Evolutionary conservation across 2,888 invertebrate species (phyloP).

Genomic region (Leptinotarsa haldemani): DNA sequence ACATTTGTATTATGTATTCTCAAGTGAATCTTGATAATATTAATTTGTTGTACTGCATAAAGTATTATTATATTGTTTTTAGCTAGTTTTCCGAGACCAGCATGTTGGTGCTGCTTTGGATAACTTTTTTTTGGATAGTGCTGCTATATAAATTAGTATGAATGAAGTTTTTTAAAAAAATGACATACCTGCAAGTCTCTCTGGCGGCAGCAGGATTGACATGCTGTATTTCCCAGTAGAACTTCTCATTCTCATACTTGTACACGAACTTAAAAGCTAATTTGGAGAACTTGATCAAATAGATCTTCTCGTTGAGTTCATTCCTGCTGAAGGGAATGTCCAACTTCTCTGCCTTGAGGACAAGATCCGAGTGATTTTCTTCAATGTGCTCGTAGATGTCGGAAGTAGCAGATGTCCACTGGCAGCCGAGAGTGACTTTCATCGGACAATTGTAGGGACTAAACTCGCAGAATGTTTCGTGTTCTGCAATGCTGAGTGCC

Average conservation of each 20-base stretch:
- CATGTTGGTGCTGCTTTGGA: too few relatives aligned
- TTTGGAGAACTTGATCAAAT: slow-evolving; percentile 49
- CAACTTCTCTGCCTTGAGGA: slow-evolving; percentile 52
- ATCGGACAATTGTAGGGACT: slow-evolving; percentile 51
- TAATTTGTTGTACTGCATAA: too few relatives aligned
- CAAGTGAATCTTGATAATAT: too few relatives aligned
- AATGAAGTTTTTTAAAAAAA: too few relatives aligned
- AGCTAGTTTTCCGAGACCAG: too few relatives aligned
- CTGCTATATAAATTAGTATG: too few relatives aligned
- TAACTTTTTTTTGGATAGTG: too few relatives aligned
- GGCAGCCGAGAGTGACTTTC: slow-evolving; percentile 34
- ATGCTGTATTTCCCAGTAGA: slow-evolving; percentile 56
- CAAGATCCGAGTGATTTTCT: slow-evolving; percentile 50
- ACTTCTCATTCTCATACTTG: slow-evolving; percentile 46
- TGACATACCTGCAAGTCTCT: slow-evolving; percentile 14
- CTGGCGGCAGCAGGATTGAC: slow-evolving; percentile 51
- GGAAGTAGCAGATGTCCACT: slow-evolving; percentile 26
- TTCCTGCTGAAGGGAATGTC: slow-evolving; percentile 43
- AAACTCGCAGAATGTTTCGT: slow-evolving; percentile 48
- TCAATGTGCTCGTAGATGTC: slow-evolving; percentile 40
- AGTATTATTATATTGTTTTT: too few relatives aligned
- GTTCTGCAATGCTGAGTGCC: slow-evolving; percentile 46
- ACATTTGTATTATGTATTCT: too few relatives aligned
- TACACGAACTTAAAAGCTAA: slow-evolving; percentile 55
- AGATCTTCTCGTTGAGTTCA: slow-evolving; percentile 34